Evolutionary conservation across 30 jellyfish, hydroid and myxozoan genomes (phyloP).

Genomic region (Sanderia malayensis): DNA sequence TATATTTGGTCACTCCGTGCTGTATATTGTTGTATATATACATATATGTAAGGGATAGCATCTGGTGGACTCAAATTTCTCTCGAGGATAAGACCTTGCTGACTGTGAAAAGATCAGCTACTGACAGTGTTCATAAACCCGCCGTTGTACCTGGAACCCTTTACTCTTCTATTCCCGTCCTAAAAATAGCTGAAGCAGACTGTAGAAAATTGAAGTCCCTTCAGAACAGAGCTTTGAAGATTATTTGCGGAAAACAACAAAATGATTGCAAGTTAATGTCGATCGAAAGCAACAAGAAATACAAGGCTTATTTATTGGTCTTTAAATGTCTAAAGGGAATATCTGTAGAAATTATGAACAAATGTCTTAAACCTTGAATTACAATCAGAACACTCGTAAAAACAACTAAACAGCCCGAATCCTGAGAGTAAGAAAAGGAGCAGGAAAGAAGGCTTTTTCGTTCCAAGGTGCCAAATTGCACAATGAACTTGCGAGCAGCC

Average conservation of each 20-base stretch:
- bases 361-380: constrained; percentile 1
- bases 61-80: background rate
- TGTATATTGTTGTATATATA: too few relatives aligned
- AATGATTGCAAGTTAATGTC: constrained; percentile 5
- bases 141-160: background rate
- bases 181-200: constrained; percentile 14
- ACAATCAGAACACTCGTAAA: constrained; percentile 9
- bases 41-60: background rate
- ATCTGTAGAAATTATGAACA: constrained; percentile 5
- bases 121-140: background rate
- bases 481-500: constrained; percentile 19
- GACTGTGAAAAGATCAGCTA: background rate
- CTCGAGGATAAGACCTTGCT: background rate
- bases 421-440: background rate
- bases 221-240: constrained; percentile 14
- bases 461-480: constrained; percentile 5
- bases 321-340: constrained; percentile 7
- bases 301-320: constrained; percentile 6
- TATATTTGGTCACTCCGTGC: too few relatives aligned
- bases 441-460: background rate
- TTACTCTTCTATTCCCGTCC: constrained; percentile 12
- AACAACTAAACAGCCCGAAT: background rate
- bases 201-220: constrained; percentile 2
- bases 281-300: constrained; percentile 4
- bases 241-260: constrained; percentile 1